These are phyloP conservation scores for Trypoxylon attenuatum DNA, from an alignment of 2,888 invertebrate species.

Conservation along the genomic window DNA sequence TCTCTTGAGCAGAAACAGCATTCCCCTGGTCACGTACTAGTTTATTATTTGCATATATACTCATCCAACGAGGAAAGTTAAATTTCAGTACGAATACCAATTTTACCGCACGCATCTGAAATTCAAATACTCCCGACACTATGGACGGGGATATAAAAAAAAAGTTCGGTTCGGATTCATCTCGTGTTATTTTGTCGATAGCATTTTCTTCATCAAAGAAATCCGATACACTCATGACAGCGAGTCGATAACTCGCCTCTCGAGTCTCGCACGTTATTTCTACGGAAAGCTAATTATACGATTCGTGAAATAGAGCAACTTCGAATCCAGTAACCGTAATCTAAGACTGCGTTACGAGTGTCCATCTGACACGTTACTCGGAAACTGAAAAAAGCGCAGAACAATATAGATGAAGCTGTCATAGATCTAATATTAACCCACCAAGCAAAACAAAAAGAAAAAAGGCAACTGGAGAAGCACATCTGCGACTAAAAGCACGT, in stretches of 20 bases:
- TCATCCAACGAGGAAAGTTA: background rate
- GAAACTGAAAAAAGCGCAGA: too few species aligned
- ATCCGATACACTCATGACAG: background rate
- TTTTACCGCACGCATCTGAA: constrained; percentile 20
- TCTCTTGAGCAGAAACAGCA: background rate
- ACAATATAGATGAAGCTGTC: too few species aligned
- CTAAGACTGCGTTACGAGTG: too few species aligned
- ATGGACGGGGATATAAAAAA: constrained; percentile 3
- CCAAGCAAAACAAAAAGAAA: too few species aligned
- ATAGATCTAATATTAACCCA: too few species aligned
- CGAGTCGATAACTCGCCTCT: constrained; percentile 1
- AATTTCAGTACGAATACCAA: constrained; percentile 20
- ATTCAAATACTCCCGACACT: constrained; percentile 33
- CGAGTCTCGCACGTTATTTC: too few species aligned
- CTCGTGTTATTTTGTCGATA: constrained; percentile 7
- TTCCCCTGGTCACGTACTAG: background rate
- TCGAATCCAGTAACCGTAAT: too few species aligned
- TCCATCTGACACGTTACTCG: too few species aligned
- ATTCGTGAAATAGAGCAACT: too few species aligned
- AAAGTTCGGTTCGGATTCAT: background rate
- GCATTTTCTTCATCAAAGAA: background rate
- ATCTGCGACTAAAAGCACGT: too few species aligned
- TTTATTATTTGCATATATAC: background rate
- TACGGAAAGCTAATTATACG: too few species aligned
- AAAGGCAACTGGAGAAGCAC: too few species aligned